Conservation (phyloP, 2,113 vertebrate genomes). For the Meriones unguiculatus region DNA sequence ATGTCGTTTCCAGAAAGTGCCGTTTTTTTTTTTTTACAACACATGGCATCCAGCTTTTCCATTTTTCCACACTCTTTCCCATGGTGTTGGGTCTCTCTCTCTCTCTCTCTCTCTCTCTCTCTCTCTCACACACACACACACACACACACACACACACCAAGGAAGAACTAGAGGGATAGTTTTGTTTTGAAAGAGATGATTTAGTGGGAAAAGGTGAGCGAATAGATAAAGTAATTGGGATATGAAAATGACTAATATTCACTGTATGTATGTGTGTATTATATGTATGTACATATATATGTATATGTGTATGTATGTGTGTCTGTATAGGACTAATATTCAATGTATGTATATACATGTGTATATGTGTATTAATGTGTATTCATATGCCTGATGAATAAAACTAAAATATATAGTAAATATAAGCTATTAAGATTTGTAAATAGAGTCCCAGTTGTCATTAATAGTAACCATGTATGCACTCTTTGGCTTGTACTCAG, state of each 20-base stretch:
- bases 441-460: not conserved
- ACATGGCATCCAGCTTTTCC: not conserved
- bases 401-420: not conserved
- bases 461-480: not conserved
- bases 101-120: no score
- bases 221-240: not conserved
- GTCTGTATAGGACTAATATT: no score
- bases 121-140: not conserved
- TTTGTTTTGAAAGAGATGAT: not conserved
- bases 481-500: not conserved
- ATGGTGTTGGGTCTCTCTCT: not conserved
- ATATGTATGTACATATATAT: not conserved
- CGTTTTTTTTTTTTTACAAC: not conserved
- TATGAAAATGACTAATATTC: not conserved
- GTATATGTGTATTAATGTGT: no score
- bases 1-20: not conserved
- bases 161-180: no score
- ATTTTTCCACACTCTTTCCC: not conserved
- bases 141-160: not conserved
- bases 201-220: not conserved
- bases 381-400: not conserved
- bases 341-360: no score
- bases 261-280: not conserved
- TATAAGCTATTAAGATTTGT: not conserved
- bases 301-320: no score